Conservation (phyloP, 2,113 vertebrate genomes). For the Cyphomyrus plagiostoma region DNA sequence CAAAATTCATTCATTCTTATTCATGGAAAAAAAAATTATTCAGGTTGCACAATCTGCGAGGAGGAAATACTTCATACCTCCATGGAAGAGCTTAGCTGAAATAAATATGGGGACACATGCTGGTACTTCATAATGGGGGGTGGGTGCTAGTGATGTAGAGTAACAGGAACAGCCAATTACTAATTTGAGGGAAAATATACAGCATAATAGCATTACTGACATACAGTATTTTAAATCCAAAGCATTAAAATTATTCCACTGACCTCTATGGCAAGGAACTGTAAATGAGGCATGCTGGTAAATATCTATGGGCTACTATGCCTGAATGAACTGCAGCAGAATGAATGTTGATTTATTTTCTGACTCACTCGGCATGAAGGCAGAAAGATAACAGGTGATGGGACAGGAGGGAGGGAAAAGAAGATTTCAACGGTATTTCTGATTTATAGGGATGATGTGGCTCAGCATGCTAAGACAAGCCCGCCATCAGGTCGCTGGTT, state of each 20-base stretch:
- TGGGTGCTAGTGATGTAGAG: background rate
- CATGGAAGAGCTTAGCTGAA: background rate
- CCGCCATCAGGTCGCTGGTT: background rate
- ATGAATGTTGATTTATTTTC: background rate
- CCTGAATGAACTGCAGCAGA: background rate
- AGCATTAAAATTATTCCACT: background rate
- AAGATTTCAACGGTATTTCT: background rate
- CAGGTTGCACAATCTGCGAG: background rate
- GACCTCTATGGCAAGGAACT: background rate
- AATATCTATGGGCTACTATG: background rate
- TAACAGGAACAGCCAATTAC: background rate
- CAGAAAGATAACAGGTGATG: background rate
- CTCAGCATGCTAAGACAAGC: background rate
- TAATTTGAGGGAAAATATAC: background rate
- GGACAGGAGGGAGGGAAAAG: background rate
- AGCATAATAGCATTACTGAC: background rate
- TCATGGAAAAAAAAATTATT: background rate
- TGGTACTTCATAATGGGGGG: background rate
- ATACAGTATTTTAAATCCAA: background rate
- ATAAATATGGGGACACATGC: background rate
- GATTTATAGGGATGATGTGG: background rate
- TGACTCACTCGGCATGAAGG: background rate
- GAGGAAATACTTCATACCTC: background rate
- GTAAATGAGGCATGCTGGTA: background rate
- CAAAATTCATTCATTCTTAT: background rate